Percentiles rank a stretch among this genome's conserved stretches.
phyloP scores from a whole-genome alignment of 2,113 vertebrate species.

The Sander lucioperca region DNA sequence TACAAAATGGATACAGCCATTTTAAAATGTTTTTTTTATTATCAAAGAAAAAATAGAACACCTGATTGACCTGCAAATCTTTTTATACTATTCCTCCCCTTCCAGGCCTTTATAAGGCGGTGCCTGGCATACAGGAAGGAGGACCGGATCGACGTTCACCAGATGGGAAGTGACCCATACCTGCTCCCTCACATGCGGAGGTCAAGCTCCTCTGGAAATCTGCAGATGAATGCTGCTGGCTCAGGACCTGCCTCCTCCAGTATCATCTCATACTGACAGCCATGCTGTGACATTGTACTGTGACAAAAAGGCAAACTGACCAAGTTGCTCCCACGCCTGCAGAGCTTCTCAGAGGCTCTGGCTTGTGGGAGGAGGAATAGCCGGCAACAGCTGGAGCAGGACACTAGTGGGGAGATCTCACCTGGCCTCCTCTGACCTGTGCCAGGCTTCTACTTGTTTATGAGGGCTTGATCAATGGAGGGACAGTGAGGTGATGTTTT shows the following conservation, averaged over 20 bases:
- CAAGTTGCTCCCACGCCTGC: slow-evolving; percentile 67
- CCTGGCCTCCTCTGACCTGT: slow-evolving; percentile 53
- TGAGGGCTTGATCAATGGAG: slow-evolving; percentile 54
- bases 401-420: slow-evolving; percentile 35
- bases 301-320: slow-evolving; percentile 64
- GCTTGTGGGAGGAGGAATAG: slow-evolving; percentile 35
- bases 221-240: slow-evolving; percentile 91
- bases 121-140: slow-evolving; percentile 99
- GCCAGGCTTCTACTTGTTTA: slow-evolving; percentile 67
- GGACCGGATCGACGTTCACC: slow-evolving; percentile 96
- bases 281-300: slow-evolving; percentile 44
- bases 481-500: slow-evolving; percentile 46
- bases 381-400: slow-evolving; percentile 48
- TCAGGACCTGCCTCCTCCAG: slow-evolving; percentile 91
- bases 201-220: slow-evolving; percentile 98
- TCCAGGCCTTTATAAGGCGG: slow-evolving; percentile 95
- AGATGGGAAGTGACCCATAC: slow-evolving; percentile 96
- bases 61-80: not conserved
- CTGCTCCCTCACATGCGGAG: slow-evolving; percentile 98
- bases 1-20: not conserved
- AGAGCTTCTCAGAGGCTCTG: slow-evolving; percentile 80
- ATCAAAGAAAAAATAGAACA: not conserved
- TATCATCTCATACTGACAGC: slow-evolving; percentile 94
- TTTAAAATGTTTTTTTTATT: not conserved
- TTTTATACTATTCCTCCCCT: not conserved